Evolutionary conservation across 1,140 invertebrate species (phyloP).

Genomic region (Heliconius eleuchia): DNA sequence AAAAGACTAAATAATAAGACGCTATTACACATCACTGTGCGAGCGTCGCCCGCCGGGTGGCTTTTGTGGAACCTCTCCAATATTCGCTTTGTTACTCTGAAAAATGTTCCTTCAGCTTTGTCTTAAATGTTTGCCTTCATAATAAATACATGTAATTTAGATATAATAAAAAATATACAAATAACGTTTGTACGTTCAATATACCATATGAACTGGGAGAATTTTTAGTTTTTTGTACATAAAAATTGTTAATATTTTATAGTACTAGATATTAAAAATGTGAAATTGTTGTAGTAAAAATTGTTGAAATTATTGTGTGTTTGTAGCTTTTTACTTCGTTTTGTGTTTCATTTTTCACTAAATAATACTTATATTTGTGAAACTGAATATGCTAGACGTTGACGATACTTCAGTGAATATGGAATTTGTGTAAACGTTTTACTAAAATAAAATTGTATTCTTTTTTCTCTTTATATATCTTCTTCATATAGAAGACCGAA

Average conservation of each 20-base stretch:
- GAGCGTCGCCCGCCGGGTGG: conserved; percentile 55
- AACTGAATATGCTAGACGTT: conserved; percentile 1
- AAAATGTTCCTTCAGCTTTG: conserved; percentile 64
- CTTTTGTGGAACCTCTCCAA: conserved; percentile 77
- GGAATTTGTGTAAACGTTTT: neutral
- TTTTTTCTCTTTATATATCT: neutral
- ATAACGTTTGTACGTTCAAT: neutral
- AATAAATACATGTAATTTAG: conserved; percentile 59
- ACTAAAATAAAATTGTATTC: neutral
- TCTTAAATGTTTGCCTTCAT: conserved; percentile 68
- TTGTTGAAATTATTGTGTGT: neutral
- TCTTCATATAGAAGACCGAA: neutral
- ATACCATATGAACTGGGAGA: neutral
- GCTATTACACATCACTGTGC: conserved; percentile 42
- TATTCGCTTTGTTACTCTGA: conserved; percentile 80
- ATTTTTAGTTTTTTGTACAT: neutral
- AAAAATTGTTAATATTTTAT: neutral
- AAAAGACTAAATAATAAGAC: conserved; percentile 37
- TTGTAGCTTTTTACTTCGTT: neutral
- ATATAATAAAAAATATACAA: conserved; percentile 4
- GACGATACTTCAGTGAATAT: neutral
- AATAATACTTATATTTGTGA: conserved; percentile 2
- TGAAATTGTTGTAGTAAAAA: neutral
- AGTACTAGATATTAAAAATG: neutral
- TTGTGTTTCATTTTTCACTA: neutral